phyloP scores from a whole-genome alignment of 2,113 vertebrate genomes.

The Candoia aspera region DNA sequence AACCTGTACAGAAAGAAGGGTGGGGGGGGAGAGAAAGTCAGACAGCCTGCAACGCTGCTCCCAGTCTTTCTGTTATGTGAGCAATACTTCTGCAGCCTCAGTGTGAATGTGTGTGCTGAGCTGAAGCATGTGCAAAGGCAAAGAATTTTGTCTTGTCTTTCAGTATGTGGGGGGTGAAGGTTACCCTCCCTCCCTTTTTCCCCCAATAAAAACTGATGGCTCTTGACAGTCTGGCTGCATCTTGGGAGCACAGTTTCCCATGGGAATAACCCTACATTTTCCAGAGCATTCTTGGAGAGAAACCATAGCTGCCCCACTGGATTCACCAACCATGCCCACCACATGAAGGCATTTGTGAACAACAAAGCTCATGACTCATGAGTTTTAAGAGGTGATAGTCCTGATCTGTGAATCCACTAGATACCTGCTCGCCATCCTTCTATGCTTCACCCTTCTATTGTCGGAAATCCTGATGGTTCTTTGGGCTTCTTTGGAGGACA shows the following conservation, averaged over 20 bases:
- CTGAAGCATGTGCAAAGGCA: neutral
- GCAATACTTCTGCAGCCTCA: neutral
- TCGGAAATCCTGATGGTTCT: neutral
- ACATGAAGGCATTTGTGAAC: neutral
- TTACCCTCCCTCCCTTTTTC: neutral
- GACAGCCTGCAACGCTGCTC: neutral
- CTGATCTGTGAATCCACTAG: neutral
- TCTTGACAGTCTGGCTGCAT: neutral
- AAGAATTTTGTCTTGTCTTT: neutral
- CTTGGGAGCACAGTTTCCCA: too few species aligned
- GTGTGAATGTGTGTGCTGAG: neutral
- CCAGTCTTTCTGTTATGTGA: neutral
- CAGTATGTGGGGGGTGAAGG: neutral
- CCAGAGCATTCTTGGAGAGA: fast-evolving
- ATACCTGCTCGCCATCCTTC: neutral
- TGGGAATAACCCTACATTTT: neutral
- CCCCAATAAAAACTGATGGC: neutral
- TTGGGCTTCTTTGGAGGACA: neutral
- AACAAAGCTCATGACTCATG: neutral
- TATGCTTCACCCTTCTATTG: neutral
- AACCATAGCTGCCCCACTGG: neutral
- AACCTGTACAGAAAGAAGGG: neutral
- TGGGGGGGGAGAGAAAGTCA: neutral
- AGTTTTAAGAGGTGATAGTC: neutral
- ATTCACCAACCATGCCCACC: neutral